Evolutionary conservation across 2,888 invertebrate species (phyloP).

Genomic region (Octonoba sinensis): DNA sequence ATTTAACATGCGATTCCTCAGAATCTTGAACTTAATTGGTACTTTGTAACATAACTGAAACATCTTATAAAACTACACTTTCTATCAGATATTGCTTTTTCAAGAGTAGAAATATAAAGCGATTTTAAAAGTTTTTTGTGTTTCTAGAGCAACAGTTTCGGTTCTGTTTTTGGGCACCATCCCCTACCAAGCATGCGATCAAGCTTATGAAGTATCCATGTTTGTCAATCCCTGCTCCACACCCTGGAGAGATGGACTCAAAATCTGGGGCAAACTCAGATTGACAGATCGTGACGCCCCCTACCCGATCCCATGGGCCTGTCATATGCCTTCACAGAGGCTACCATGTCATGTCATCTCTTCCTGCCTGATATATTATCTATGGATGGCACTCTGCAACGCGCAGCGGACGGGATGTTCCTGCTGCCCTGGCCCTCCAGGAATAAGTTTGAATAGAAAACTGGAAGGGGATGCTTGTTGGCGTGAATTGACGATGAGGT

Average conservation of each 20-base stretch:
- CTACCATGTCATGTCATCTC: conserved; percentile 27
- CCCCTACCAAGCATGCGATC: neutral
- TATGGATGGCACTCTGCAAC: neutral
- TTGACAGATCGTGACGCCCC: conserved; percentile 36
- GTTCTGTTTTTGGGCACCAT: neutral
- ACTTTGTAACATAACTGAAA: too few species aligned
- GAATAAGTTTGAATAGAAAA: conserved; percentile 22
- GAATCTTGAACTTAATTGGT: too few species aligned
- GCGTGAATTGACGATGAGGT: too few species aligned
- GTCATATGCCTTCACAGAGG: conserved; percentile 32
- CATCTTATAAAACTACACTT: too few species aligned
- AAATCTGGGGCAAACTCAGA: conserved; percentile 38
- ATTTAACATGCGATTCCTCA: too few species aligned
- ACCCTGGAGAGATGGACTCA: conserved; percentile 24
- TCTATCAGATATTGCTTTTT: too few species aligned
- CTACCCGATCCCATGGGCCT: conserved; percentile 48
- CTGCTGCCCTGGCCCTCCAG: conserved; percentile 9
- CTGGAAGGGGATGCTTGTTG: conserved; percentile 13
- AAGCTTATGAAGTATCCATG: conserved; percentile 53
- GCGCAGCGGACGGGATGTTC: neutral
- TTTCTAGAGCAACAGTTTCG: too few species aligned
- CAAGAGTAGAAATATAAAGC: too few species aligned
- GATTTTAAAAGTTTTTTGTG: too few species aligned
- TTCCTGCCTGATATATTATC: conserved; percentile 32
- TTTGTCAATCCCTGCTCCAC: conserved; percentile 17